Evolutionary conservation across 2,888 invertebrate species (phyloP), one percentile per base, ranked within the genome.

Genomic region (Apodemia duryi): DNA sequence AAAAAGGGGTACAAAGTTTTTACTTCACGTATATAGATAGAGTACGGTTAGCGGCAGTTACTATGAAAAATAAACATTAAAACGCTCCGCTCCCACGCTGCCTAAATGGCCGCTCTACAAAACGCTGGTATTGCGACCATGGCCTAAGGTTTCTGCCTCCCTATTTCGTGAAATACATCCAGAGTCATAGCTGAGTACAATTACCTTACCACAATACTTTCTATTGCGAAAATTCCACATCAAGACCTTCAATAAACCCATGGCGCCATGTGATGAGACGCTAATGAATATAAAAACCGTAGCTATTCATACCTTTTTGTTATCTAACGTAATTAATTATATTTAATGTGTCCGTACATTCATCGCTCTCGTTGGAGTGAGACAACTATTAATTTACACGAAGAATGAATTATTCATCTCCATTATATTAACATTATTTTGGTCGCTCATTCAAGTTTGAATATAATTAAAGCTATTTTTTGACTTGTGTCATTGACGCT

Each of bases 301-400:
- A 41, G 49, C 70, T 66, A 68, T 70, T 68, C 67, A 71, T 66
- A 67, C 65, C 61, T 65, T 60, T 65, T 60, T 65, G 62, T 70
- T 68, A 68, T 67, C 57, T 72, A 68, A 73, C 74, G 85, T 84
- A 85, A 89, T 90, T 88, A 88, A 90, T 90, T 86, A 87, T 83
- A 82, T 85, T 82, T 84, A 84, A 83, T 84, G 83, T 83, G 81
- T 75, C 77, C 80, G 70, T 57, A 57, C 13, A 57, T 57, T 57
- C 57, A 57, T 57, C 57, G 29, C 57, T 67, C 71, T 70, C 71
- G 77, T 81, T 82, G 78, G 81, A 79, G 66, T 65, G 46, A 46
- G 69, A 70, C 69, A 67, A 64, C 65, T 69, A 72, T 71, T 71
- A 70, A 66, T 68, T 71, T 69, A 69, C 67, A 69, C 51, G 62